phyloP scores from a whole-genome alignment of 2,797 vertebrate genomes.

The Scleropages formosus region DNA sequence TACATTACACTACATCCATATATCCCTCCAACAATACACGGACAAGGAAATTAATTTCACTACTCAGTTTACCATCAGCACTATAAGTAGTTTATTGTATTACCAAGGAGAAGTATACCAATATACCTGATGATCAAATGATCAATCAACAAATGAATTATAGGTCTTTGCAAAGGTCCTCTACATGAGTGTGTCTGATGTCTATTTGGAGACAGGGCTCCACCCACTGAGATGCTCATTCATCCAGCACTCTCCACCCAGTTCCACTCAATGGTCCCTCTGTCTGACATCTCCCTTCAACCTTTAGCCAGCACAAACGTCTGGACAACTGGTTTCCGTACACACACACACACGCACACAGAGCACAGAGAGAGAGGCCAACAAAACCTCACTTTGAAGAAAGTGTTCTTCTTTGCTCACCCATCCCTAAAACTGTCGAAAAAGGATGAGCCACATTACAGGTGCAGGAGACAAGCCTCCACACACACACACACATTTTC shows the following conservation, averaged over 20 bases:
- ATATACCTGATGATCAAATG: neutral
- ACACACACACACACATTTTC: too few relatives aligned
- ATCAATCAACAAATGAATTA: neutral
- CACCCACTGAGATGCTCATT: neutral
- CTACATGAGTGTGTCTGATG: neutral
- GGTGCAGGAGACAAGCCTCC: neutral
- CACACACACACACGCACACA: neutral
- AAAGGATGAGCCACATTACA: neutral
- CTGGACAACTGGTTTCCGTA: neutral
- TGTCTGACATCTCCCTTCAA: neutral
- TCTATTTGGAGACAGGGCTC: neutral
- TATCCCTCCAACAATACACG: too few relatives aligned
- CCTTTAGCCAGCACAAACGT: conserved; percentile 7
- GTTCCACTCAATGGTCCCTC: neutral
- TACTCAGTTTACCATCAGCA: too few relatives aligned
- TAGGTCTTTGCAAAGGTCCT: neutral
- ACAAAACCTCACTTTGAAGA: neutral
- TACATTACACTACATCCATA: too few relatives aligned
- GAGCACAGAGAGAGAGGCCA: neutral
- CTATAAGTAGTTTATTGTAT: too few relatives aligned
- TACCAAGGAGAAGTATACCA: neutral
- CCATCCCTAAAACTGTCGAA: too few relatives aligned
- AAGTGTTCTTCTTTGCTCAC: neutral
- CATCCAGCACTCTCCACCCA: neutral
- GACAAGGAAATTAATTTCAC: too few relatives aligned